phyloP scores from a whole-genome alignment of 1,140 invertebrate species.

The Popillia japonica region DNA sequence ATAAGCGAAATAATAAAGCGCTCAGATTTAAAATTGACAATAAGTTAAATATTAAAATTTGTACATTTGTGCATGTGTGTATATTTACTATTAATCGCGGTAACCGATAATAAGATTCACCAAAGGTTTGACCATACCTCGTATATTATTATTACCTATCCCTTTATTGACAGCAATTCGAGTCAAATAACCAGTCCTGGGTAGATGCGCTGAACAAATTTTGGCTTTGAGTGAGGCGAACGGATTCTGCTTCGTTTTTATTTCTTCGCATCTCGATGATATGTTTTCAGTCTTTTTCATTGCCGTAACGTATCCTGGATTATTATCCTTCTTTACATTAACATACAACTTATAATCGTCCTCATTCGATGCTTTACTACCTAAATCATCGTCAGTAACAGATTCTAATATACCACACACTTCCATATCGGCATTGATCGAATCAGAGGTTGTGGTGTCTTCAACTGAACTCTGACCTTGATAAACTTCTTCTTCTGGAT shows the following conservation, averaged over 20 bases:
- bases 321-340: slow-evolving; percentile 21
- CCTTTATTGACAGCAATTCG: slow-evolving; percentile 60
- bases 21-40: too few species aligned
- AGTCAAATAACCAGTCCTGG: slow-evolving; percentile 59
- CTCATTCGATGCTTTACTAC: slow-evolving; percentile 44
- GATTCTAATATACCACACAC: slow-evolving; percentile 61
- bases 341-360: slow-evolving; percentile 46
- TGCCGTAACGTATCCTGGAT: slow-evolving; percentile 11
- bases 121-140: not conserved
- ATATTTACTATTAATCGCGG: too few species aligned
- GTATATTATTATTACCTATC: slow-evolving; percentile 46
- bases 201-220: slow-evolving; percentile 60
- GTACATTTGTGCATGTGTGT: too few species aligned
- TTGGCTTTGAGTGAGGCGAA: slow-evolving; percentile 59
- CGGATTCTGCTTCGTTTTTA: slow-evolving; percentile 55
- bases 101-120: too few species aligned
- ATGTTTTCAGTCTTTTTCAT: slow-evolving; percentile 57
- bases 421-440: slow-evolving; percentile 63
- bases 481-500: slow-evolving; percentile 56
- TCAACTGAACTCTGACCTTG: slow-evolving; percentile 61
- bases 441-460: slow-evolving; percentile 62
- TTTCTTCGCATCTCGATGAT: slow-evolving; percentile 53
- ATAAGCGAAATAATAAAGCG: too few species aligned
- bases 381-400: slow-evolving; percentile 54
- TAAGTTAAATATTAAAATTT: too few species aligned